A percentile compares a stretch with the other conserved stretches of the same genome.
phyloP scores from a whole-genome alignment of 2,113 vertebrate genomes.

The Falco punctatus region DNA sequence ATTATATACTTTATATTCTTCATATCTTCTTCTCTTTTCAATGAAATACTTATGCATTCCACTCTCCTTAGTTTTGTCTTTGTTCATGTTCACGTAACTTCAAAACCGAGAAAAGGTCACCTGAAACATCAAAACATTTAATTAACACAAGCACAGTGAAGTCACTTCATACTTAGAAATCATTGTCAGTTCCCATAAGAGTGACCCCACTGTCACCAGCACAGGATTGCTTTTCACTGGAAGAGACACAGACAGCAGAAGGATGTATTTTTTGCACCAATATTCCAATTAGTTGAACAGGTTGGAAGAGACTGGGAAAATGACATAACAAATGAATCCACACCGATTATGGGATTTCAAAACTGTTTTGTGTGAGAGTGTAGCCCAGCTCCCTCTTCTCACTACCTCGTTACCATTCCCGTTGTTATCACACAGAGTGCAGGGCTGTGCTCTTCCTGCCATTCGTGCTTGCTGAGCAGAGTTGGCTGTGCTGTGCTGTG shows the following conservation, averaged over 20 bases:
- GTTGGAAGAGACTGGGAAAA: neutral
- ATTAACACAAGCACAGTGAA: slow-evolving; percentile 35
- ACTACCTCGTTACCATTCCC: fast-evolving
- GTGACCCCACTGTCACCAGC: neutral
- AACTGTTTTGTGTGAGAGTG: neutral
- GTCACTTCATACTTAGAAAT: slow-evolving; percentile 31
- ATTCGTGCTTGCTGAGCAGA: neutral
- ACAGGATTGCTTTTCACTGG: neutral
- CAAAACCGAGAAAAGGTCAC: slow-evolving; percentile 17
- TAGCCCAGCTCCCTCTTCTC: neutral
- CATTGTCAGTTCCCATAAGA: neutral
- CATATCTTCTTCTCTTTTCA: neutral
- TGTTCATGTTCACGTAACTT: neutral
- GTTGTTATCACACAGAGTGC: fast-evolving
- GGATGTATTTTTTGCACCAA: neutral
- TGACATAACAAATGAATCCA: neutral
- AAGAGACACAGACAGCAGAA: neutral
- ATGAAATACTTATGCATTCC: neutral
- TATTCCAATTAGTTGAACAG: neutral
- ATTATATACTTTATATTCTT: neutral
- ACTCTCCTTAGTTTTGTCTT: neutral
- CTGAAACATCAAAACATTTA: slow-evolving; percentile 18
- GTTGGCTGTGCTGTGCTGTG: neutral
- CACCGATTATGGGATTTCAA: neutral
- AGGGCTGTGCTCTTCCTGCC: neutral